phyloP scores from a whole-genome alignment of 53 echinoderm and acorn worm genomes.

The Zoroaster sp. region DNA sequence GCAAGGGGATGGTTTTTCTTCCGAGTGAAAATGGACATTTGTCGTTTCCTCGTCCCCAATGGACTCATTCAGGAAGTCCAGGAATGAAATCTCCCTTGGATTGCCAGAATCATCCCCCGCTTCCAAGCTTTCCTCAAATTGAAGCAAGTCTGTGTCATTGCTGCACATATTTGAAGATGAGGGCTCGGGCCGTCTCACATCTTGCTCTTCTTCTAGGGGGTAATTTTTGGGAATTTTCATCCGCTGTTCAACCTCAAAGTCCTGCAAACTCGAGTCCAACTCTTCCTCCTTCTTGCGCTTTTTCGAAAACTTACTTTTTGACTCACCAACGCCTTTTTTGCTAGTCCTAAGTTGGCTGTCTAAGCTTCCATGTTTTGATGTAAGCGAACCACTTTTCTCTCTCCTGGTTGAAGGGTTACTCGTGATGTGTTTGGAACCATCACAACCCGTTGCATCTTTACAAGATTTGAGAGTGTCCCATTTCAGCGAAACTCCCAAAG shows the following conservation, averaged over 20 bases:
- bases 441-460: no score
- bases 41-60: slow-evolving; percentile 24
- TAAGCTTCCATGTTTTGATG: neutral
- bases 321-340: neutral
- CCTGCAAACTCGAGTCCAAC: slow-evolving; percentile 24
- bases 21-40: neutral
- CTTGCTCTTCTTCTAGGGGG: neutral
- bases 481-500: no score
- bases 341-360: neutral
- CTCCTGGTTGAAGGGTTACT: no score
- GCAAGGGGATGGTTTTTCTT: neutral
- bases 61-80: slow-evolving; percentile 71
- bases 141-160: neutral
- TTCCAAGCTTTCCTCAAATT: slow-evolving; percentile 36
- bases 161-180: neutral
- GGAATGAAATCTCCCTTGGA: slow-evolving; percentile 62
- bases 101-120: neutral
- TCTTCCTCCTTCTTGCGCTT: slow-evolving; percentile 28
- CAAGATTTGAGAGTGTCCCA: no score
- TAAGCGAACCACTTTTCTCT: neutral
- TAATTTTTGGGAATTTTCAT: slow-evolving; percentile 20
- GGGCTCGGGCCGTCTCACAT: neutral
- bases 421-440: no score
- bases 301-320: neutral
- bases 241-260: slow-evolving; percentile 31